Percentiles rank a stretch among this genome's conserved stretches.
phyloP scores from a whole-genome alignment of 64 coral and sea anemone species.

The Platygyra sinensis region DNA sequence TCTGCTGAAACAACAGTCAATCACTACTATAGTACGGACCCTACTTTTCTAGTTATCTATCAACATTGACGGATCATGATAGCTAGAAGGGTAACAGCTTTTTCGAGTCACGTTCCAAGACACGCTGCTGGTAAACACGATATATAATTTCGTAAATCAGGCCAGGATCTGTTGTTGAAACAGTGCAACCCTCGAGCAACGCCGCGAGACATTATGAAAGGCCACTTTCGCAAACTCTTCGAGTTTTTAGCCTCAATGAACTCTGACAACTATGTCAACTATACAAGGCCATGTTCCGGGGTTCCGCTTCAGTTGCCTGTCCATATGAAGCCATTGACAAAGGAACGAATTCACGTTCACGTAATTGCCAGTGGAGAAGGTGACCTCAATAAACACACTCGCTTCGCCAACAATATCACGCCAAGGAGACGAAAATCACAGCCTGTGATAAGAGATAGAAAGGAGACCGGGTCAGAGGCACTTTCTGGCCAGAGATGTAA shows the following conservation, averaged over 20 bases:
- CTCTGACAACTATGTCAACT: too few relatives aligned
- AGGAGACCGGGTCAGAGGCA: neutral
- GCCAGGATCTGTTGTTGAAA: neutral
- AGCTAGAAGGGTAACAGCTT: too few relatives aligned
- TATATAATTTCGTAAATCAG: neutral
- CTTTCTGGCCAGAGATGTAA: neutral
- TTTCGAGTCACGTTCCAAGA: neutral
- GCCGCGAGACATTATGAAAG: neutral
- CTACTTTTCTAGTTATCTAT: too few relatives aligned
- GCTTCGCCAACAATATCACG: too few relatives aligned
- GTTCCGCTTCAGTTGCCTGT: neutral
- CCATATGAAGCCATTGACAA: neutral
- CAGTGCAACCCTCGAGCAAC: too few relatives aligned
- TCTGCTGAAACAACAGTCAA: too few relatives aligned
- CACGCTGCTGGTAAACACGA: neutral
- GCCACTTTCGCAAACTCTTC: neutral
- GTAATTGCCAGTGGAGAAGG: neutral
- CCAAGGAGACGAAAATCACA: neutral
- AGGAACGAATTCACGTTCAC: neutral
- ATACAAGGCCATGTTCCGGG: too few relatives aligned
- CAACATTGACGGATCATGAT: too few relatives aligned
- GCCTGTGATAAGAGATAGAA: neutral
- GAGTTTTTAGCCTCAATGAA: neutral
- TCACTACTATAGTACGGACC: too few relatives aligned
- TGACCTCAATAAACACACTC: neutral